These are phyloP conservation scores for Steatocranus sp. DNA, from an alignment of 2,797 vertebrate genomes.

Conservation along the genomic window DNA sequence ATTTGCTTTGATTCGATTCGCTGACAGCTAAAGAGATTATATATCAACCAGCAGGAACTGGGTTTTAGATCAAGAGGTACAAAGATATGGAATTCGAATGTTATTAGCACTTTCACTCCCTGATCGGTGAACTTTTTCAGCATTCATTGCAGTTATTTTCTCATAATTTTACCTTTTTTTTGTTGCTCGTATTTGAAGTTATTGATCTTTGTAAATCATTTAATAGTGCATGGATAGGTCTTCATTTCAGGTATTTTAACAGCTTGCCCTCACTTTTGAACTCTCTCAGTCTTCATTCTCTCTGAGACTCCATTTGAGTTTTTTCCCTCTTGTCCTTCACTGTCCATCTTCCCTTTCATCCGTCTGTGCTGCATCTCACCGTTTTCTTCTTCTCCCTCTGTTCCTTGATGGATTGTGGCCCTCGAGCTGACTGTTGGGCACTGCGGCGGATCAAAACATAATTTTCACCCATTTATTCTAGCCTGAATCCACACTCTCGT, in stretches of 20 bases:
- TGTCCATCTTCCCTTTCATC: neutral
- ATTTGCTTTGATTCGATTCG: neutral
- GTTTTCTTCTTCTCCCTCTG: neutral
- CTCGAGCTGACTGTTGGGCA: conserved; percentile 6
- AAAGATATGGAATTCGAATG: neutral
- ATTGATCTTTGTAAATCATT: conserved; percentile 9
- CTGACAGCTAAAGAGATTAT: neutral
- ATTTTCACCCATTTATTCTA: conserved; percentile 31
- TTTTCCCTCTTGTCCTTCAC: neutral
- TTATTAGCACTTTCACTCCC: neutral
- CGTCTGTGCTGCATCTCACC: neutral
- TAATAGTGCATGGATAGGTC: neutral
- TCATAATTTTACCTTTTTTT: neutral
- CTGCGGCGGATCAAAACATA: conserved; percentile 38
- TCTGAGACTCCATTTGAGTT: conserved; percentile 9
- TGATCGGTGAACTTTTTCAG: neutral
- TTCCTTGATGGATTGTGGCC: conserved; percentile 29
- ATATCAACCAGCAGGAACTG: neutral
- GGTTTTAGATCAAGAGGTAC: neutral
- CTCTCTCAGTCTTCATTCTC: neutral
- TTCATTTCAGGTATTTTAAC: neutral
- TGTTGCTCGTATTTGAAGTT: neutral
- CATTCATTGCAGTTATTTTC: neutral
- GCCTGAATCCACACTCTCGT: neutral
- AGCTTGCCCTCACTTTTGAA: neutral